Conservation (phyloP, 1,140 invertebrate species). For the Drosophila nigrodunni region DNA sequence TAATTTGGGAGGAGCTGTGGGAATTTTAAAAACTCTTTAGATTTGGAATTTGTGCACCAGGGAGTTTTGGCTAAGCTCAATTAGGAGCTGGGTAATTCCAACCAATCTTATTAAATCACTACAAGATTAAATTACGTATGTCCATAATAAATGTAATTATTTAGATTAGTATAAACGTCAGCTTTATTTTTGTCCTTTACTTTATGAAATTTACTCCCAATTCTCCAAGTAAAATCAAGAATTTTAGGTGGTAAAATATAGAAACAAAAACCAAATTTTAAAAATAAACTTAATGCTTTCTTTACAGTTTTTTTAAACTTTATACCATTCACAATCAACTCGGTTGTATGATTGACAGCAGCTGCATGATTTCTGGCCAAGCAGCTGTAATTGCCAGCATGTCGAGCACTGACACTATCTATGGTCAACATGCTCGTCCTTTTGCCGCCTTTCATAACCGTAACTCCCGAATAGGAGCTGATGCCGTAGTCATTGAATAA, state of each 20-base stretch:
- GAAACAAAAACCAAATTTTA: neutral
- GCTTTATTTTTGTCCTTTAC: too few species aligned
- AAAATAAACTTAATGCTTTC: neutral
- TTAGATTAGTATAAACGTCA: too few species aligned
- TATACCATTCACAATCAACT: conserved; percentile 90
- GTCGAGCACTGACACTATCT: conserved; percentile 89
- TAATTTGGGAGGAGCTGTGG: conserved; percentile 88
- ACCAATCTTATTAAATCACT: too few species aligned
- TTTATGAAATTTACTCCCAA: too few species aligned
- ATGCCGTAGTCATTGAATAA: conserved; percentile 89
- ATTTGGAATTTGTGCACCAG: neutral
- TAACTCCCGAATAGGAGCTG: conserved; percentile 88
- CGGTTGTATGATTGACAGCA: conserved; percentile 88
- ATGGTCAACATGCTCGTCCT: conserved; percentile 91
- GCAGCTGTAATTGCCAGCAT: conserved; percentile 93
- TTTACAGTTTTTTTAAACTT: neutral
- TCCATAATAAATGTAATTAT: too few species aligned
- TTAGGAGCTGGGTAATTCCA: too few species aligned
- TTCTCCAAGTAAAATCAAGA: too few species aligned
- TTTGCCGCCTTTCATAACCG: conserved; percentile 90
- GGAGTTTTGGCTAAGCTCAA: too few species aligned
- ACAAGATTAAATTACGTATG: too few species aligned
- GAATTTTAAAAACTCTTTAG: neutral
- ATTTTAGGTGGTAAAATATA: neutral
- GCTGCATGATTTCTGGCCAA: conserved; percentile 90